Base-by-base conservation (phyloP, 2,888 invertebrate genomes). In the Scrobipalpa costella region DNA sequence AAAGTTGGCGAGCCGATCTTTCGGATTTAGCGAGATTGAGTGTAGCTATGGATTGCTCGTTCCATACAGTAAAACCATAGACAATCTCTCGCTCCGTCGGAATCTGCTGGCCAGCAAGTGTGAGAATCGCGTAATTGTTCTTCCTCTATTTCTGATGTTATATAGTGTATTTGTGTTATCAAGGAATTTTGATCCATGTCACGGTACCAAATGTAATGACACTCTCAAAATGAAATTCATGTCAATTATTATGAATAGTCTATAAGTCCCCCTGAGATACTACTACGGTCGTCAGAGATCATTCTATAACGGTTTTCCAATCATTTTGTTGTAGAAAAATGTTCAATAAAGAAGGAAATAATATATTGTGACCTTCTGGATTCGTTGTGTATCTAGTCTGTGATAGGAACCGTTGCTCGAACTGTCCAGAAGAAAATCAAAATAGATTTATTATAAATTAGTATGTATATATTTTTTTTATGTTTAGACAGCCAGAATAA, bases 381-480 rank as follows among this genome's bases (percentile, higher is more conserved):
- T 66, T 67, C 67, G 73, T 78, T 73, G 74, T 81, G 73, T 77
- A 81, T 87, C 87, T 87, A 87, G 88, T 86, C 88, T 87, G 86
- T 83, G 86, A 86, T 86, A 85, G 81, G 73, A 34, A 52, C 70
- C 79, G 74, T 77, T 15, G 15, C 60, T 60, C 27, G 55, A 55
- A 55, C 55, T 55, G 33, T 33, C 34, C 34, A 27, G 55, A 34
- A 55, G 55, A 55, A 55, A 55, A 9, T 49, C 11, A 27, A 13
- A 27, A 52, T 21, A 21, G 21, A 9, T 52, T 50, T 19, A 21
- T 52, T 52, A 49, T 49, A 19, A 44, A n/a, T 44, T n/a, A 15
- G 44, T 49, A 49, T 5, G 27, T 27, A 38, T 38, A 38, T 38
- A 38, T 38, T 5, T 21, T 49, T 49, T 19, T 49, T 19, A 11